A percentile compares a stretch with the other conserved stretches of the same genome.
These are phyloP conservation scores for Brevimyrus niger DNA, from an alignment of 2,113 vertebrate genomes.

Conservation along the genomic window DNA sequence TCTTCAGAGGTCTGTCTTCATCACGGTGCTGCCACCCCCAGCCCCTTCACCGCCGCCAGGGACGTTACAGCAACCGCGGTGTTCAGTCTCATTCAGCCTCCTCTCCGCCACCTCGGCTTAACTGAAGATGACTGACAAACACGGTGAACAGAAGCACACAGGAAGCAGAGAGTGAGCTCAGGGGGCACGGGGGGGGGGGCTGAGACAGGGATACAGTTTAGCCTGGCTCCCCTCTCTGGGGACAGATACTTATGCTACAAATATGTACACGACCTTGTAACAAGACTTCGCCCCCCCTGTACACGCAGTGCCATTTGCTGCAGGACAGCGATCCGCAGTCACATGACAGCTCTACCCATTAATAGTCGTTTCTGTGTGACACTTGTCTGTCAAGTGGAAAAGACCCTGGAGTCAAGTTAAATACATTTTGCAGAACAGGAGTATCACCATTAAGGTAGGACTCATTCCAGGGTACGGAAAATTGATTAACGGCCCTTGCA, in stretches of 20 bases:
- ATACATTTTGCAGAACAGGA: constrained; percentile 30
- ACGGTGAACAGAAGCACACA: not conserved
- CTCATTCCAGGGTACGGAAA: constrained; percentile 32
- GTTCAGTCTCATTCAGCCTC: constrained; percentile 64
- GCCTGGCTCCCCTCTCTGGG: not conserved
- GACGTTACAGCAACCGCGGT: constrained; percentile 58
- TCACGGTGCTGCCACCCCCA: constrained; percentile 16
- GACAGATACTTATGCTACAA: not conserved
- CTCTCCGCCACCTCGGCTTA: not conserved
- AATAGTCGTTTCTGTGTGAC: constrained; percentile 13
- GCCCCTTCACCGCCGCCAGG: constrained; percentile 51
- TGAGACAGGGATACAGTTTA: constrained; percentile 16
- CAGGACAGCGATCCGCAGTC: not conserved
- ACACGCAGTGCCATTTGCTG: not conserved
- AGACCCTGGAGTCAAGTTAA: constrained; percentile 19
- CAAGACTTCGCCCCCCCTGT: not conserved
- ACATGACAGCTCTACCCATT: not conserved
- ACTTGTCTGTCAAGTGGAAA: constrained; percentile 18
- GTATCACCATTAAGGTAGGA: constrained; percentile 31
- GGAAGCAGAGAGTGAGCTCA: not conserved
- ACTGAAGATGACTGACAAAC: not conserved
- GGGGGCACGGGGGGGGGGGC: not conserved
- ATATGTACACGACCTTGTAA: not conserved
- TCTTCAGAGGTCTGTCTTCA: constrained; percentile 27
- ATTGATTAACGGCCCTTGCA: constrained; percentile 18